These are phyloP conservation scores for Arrhamphus sclerolepis DNA, from an alignment of 2,797 vertebrate genomes.

Conservation along the genomic window DNA sequence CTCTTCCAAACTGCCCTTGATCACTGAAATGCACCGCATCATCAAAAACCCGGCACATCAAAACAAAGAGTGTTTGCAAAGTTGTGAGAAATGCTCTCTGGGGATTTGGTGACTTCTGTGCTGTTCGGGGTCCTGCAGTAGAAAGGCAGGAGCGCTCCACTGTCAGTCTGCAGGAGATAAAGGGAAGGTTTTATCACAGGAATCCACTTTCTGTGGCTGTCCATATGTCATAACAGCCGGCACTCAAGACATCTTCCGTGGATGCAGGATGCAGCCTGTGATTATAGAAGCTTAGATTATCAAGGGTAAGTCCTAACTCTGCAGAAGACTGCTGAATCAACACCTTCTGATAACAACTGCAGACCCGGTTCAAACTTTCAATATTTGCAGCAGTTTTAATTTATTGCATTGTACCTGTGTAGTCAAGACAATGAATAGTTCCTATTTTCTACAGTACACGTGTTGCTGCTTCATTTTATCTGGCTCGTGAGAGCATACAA, in stretches of 20 bases:
- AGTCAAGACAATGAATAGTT: too few relatives aligned
- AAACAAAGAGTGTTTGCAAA: conserved; percentile 74
- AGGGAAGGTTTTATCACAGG: conserved; percentile 56
- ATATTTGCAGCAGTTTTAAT: too few relatives aligned
- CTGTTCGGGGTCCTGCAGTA: conserved; percentile 60
- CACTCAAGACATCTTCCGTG: conserved; percentile 25
- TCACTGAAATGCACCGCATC: conserved; percentile 71
- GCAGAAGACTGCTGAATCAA: conserved; percentile 1
- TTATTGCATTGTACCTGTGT: too few relatives aligned
- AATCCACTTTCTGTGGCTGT: conserved; percentile 22
- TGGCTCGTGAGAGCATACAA: too few relatives aligned
- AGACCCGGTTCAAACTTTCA: too few relatives aligned
- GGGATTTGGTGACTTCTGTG: conserved; percentile 73
- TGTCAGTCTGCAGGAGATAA: conserved; percentile 61
- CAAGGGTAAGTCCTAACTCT: background rate
- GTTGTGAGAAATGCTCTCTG: conserved; percentile 76
- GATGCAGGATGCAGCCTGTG: conserved; percentile 19
- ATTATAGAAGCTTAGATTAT: conserved; percentile 9
- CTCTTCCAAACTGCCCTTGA: conserved; percentile 75
- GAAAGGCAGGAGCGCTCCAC: conserved; percentile 47
- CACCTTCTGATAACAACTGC: background rate
- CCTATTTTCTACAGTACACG: too few relatives aligned
- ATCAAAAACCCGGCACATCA: conserved; percentile 73
- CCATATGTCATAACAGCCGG: conserved; percentile 22
- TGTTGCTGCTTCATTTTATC: too few relatives aligned